Base-by-base conservation (phyloP, 2,113 vertebrate species). In the Hippolais icterina region DNA sequence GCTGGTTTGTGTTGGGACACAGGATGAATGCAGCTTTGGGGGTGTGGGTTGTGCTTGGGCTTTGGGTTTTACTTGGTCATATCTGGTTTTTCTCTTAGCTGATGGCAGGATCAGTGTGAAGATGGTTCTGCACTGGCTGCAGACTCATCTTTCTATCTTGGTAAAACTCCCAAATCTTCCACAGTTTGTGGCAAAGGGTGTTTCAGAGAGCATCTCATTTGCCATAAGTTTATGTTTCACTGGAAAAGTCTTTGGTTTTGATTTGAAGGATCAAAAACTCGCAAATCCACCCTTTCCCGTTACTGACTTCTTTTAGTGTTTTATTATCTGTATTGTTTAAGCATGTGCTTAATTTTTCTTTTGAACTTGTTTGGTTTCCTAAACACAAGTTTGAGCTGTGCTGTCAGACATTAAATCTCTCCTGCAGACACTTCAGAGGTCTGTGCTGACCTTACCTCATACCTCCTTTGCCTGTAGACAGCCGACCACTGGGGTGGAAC, bases 381-480 rank as follows among this genome's bases (percentile, higher is more conserved):
- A 90, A 94, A n/a, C 42, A 66, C 0, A 5, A 47, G 52, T 52
- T 78, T 86, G 42, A 89, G 46, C 68, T 18, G 0, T 50, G 59
- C 83, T 95, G 92, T 66, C 89, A 83, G n/a, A 50, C 83, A 52
- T 75, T 90, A 93, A 94, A 94, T 93, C 94, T 93, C 27, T 56
- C 39, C 72, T 68, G 29, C 69, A 84, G 92, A 54, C 65, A 41
- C 52, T 93, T 57, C 93, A 68, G 56, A 90, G 56, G 76, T 87
- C 91, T 83, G 39, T 59, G 64, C 83, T 91, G 95, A 96, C 89
- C 87, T 85, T 69, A 76, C 63, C 77, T 94, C 77, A 49, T 69
- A 93, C 87, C 59, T 46, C 50, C 35, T 92, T 80, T 88, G 47
- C 89, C 2, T 5, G 75, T 47, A 83, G 53, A 89, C 87, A 88